These are phyloP conservation scores for Blastobasis adustella DNA, from an alignment of 2,888 invertebrate genomes.

Conservation along the genomic window DNA sequence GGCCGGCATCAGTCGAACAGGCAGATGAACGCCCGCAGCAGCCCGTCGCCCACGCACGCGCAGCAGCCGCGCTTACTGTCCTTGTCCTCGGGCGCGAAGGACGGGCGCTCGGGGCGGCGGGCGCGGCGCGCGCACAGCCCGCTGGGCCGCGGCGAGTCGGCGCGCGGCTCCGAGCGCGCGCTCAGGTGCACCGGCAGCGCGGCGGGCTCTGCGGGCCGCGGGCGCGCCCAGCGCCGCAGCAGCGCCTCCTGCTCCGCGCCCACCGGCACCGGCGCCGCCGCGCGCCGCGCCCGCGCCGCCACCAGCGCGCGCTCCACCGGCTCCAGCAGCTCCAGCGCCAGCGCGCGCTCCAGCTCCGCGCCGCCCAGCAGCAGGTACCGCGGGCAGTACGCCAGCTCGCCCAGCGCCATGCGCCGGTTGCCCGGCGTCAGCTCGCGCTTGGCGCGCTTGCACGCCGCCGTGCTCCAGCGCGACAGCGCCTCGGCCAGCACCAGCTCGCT, in stretches of 20 bases:
- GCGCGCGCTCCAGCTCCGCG: constrained; percentile 77
- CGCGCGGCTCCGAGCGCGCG: constrained; percentile 47
- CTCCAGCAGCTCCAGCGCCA: constrained; percentile 55
- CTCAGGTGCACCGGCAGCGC: constrained; percentile 62
- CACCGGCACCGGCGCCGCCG: constrained; percentile 60
- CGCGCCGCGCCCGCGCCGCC: constrained; percentile 51
- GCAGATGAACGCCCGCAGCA: constrained; percentile 68
- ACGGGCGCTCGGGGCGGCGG: constrained; percentile 56
- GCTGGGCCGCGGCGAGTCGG: constrained; percentile 47
- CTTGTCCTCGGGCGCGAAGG: constrained; percentile 55
- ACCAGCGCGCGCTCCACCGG: constrained; percentile 65
- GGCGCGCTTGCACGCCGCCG: constrained; percentile 58
- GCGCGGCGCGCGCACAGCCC: constrained; percentile 49
- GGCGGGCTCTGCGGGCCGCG: constrained; percentile 52
- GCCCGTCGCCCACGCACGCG: constrained; percentile 65
- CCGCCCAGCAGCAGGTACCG: constrained; percentile 80
- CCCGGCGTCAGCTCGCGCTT: constrained; percentile 59
- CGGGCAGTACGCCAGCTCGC: constrained; percentile 75
- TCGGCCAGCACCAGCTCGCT: constrained; percentile 77
- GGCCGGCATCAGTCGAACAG: constrained; percentile 63
- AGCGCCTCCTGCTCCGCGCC: constrained; percentile 61
- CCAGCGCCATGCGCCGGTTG: constrained; percentile 61
- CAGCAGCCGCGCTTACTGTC: constrained; percentile 57
- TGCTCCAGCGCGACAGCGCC: constrained; percentile 75
- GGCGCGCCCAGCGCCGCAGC: constrained; percentile 59